Conservation (phyloP, 2,113 vertebrate genomes). For the Smithornis capensis region DNA sequence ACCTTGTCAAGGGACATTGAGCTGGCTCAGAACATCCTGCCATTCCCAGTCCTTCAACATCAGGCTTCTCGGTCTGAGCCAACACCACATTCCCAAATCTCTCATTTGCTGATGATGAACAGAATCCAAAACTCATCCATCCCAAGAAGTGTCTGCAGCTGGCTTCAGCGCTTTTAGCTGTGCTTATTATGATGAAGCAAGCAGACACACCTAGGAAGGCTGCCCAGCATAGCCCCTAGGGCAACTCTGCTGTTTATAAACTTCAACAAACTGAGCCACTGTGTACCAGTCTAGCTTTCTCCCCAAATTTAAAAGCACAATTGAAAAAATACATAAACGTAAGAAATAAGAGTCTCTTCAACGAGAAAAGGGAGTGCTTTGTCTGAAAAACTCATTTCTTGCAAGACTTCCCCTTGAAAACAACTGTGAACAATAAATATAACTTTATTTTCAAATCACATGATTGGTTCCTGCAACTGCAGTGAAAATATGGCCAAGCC, state of each 20-base stretch:
- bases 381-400: background rate
- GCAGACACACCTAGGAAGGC: background rate
- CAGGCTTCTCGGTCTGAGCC: background rate
- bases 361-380: background rate
- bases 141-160: background rate
- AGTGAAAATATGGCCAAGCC: background rate
- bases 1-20: background rate
- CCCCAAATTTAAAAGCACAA: background rate
- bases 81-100: background rate
- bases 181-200: background rate
- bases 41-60: fast-evolving
- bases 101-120: background rate
- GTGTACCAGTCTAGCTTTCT: background rate
- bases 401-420: background rate
- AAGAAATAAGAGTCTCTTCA: background rate
- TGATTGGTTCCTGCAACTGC: background rate
- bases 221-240: background rate
- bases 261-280: background rate
- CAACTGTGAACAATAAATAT: background rate
- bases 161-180: background rate
- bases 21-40: background rate
- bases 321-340: background rate
- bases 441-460: background rate
- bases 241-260: background rate
- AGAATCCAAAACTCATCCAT: background rate